Base-by-base conservation (phyloP, 1,140 invertebrate species). In the Cardiocondyla obscurior region DNA sequence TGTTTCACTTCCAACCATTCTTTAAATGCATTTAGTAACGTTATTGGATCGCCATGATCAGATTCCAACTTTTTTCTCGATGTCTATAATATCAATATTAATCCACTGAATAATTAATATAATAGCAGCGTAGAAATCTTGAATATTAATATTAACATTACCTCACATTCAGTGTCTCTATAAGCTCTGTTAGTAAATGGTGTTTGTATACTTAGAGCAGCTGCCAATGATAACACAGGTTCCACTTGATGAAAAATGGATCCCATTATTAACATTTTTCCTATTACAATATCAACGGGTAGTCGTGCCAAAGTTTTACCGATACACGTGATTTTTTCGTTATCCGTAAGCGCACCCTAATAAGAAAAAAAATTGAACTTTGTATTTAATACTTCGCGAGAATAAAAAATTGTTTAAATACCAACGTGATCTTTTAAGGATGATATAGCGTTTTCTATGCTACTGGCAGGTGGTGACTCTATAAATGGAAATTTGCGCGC, bases 241-340 rank as follows among this genome's bases (percentile, higher is more conserved):
- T 99, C 98, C n/a, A 98, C 95, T 91, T 97, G 97, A 70, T 97
- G 95, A 65, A 99, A 98, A 36, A 99, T 96, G 28, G 97, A 97
- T 7, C 98, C 98, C 94, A 98, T 96, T 16, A 99, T 97, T 19
- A 99, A 94, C 96, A 99, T 99, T 95, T 99, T 99, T 1, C 99
- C 99, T 84, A 99, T 96, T 0, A 96, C 96, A 60, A 99, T 97
- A 92, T 99, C 99, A 14, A 99, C 98, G 5, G 99, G 99, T 19
- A 99, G 93, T 90, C 96, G 96, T 16, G 98, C 96, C 49, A 99
- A 93, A 73, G 98, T 97, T 92, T 96, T 96, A 19, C 99, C 99
- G 74, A 99, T 95, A 0, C 96, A 95, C 5, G 99, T 99, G n/a
- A 99, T 94, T 85, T 96, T 96, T 93, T 99, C 97, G 90, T 97